Conservation (phyloP, 1,140 invertebrate genomes). For the Melanaphis sacchari region DNA sequence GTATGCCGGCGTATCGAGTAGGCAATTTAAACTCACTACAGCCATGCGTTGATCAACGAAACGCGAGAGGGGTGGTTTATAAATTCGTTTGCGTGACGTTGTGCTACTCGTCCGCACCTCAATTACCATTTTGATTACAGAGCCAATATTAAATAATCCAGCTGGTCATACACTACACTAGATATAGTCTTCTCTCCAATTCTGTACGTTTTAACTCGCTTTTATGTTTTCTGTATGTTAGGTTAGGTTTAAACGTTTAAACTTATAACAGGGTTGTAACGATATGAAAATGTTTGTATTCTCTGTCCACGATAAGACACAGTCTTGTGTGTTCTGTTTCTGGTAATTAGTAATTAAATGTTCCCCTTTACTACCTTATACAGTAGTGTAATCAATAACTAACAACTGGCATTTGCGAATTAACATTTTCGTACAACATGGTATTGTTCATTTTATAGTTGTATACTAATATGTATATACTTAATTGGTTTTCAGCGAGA, state of each 20-base stretch:
- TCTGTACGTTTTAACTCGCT: background rate
- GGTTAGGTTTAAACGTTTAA: background rate
- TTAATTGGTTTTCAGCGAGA: background rate
- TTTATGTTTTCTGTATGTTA: background rate
- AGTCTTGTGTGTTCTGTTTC: background rate
- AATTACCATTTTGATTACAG: constrained; percentile 20
- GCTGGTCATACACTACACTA: background rate
- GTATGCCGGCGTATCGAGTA: constrained; percentile 2
- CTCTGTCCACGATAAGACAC: background rate
- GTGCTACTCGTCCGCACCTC: background rate
- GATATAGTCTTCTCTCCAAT: too few species aligned
- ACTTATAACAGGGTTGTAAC: background rate
- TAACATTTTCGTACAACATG: background rate
- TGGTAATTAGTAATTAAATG: background rate
- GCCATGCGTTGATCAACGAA: background rate
- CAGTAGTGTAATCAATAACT: too few species aligned
- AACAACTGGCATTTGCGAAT: too few species aligned
- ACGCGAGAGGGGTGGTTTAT: background rate
- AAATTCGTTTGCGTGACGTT: background rate
- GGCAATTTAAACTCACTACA: background rate
- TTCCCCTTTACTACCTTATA: background rate
- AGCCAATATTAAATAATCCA: background rate
- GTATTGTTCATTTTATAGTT: background rate
- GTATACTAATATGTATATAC: background rate
- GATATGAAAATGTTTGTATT: background rate